A percentile compares a stretch with the other conserved stretches of the same genome.
phyloP scores from a whole-genome alignment of 1,140 invertebrate species.

The Saxidomus purpurata region DNA sequence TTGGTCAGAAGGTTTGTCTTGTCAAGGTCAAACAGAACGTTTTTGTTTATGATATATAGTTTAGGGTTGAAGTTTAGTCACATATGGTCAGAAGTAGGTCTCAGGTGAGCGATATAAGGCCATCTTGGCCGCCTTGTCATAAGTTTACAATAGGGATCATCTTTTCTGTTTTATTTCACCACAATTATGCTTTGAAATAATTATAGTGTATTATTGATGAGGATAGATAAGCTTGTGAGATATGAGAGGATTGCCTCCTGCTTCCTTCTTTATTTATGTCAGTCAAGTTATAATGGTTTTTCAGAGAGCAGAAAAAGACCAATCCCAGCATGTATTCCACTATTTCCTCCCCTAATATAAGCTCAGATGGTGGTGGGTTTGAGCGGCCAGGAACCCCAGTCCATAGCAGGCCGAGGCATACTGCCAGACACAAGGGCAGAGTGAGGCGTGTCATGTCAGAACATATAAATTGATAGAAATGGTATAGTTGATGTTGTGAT shows the following conservation, averaged over 20 bases:
- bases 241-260: no score
- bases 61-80: no score
- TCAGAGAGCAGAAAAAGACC: slow-evolving; percentile 54
- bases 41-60: no score
- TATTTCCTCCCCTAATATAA: slow-evolving; percentile 54
- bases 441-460: slow-evolving; percentile 42
- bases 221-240: background rate
- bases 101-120: no score
- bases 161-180: no score
- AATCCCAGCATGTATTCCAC: slow-evolving; percentile 63
- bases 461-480: slow-evolving; percentile 29
- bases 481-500: background rate
- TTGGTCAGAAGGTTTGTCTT: no score
- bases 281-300: background rate
- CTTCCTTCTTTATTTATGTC: background rate
- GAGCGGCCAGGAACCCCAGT: background rate
- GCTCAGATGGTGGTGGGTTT: slow-evolving; percentile 22
- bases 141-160: no score
- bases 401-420: background rate
- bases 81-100: no score
- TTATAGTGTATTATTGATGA: background rate
- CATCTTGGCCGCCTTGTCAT: no score
- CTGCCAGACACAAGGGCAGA: background rate
- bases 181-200: background rate
- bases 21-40: no score